Percentiles rank a stretch among this genome's conserved stretches.
These are phyloP conservation scores for Helarctos malayanus DNA, from an alignment of 2,797 vertebrate species.

Conservation along the genomic window DNA sequence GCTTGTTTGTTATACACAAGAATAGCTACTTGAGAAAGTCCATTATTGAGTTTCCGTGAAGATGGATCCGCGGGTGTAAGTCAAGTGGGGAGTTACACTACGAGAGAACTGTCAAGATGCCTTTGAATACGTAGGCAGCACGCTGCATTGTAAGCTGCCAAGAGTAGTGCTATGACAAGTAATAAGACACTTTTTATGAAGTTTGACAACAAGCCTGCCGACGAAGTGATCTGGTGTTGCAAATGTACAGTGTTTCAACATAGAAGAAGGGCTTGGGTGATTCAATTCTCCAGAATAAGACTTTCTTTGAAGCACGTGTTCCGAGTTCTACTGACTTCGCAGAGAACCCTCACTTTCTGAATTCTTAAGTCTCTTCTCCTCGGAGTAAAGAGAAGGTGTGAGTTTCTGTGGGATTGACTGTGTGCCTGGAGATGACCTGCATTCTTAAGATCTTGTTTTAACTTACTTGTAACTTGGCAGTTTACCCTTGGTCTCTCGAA, in stretches of 20 bases:
- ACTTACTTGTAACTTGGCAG: slow-evolving; percentile 99
- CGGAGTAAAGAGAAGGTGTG: slow-evolving; percentile 19
- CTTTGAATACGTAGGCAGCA: neutral
- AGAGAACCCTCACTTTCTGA: slow-evolving; percentile 46
- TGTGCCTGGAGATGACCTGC: neutral
- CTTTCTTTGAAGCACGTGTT: slow-evolving; percentile 50
- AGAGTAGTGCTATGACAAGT: neutral
- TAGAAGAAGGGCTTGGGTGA: neutral
- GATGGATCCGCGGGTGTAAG: neutral
- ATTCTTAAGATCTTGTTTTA: slow-evolving; percentile 61
- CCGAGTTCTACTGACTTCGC: slow-evolving; percentile 25
- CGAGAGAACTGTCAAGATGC: neutral
- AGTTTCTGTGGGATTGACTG: neutral
- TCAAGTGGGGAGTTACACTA: neutral
- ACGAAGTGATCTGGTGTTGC: neutral
- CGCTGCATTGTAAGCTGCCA: neutral
- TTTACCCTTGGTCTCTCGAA: slow-evolving; percentile 99
- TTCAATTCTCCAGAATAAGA: neutral
- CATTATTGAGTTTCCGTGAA: slow-evolving; percentile 14
- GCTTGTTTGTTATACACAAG: neutral
- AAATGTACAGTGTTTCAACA: slow-evolving; percentile 19
- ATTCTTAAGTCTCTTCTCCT: neutral
- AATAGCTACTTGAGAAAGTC: neutral
- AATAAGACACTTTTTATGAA: slow-evolving; percentile 9
- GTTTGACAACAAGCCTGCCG: neutral